Conservation (phyloP, 2,797 vertebrate genomes). For the Danio albolineatus region DNA sequence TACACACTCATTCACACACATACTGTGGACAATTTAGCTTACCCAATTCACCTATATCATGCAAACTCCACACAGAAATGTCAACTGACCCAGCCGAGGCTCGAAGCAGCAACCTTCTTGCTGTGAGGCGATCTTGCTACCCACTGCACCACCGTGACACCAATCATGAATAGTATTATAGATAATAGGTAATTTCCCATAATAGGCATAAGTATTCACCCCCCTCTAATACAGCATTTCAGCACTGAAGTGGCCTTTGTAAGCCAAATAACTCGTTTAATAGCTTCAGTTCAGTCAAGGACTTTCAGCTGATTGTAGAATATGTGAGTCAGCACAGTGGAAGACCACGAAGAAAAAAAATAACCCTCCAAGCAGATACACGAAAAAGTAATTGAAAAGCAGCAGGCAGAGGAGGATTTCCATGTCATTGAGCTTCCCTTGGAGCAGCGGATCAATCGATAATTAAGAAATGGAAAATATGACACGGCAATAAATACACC, state of each 20-base stretch:
- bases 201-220: not conserved
- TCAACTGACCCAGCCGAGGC: no score
- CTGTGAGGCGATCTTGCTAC: no score
- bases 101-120: no score
- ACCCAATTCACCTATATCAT: no score
- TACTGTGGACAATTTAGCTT: no score
- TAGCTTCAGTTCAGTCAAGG: not conserved
- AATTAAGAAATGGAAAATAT: constrained; percentile 6
- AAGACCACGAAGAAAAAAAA: not conserved
- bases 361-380: not conserved
- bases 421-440: constrained; percentile 28
- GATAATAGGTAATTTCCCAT: no score
- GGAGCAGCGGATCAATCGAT: constrained; percentile 4
- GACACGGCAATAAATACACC: constrained; percentile 16
- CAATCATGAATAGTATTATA: no score
- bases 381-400: not conserved
- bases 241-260: not conserved
- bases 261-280: not conserved
- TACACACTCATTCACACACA: no score
- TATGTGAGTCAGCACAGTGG: not conserved
- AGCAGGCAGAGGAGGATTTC: constrained; percentile 1
- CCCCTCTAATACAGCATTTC: not conserved
- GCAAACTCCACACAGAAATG: no score
- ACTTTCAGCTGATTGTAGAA: not conserved
- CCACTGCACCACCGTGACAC: no score